phyloP scores from a whole-genome alignment of 92 coral and sea anemone species.

The Phenganax subtilis region DNA sequence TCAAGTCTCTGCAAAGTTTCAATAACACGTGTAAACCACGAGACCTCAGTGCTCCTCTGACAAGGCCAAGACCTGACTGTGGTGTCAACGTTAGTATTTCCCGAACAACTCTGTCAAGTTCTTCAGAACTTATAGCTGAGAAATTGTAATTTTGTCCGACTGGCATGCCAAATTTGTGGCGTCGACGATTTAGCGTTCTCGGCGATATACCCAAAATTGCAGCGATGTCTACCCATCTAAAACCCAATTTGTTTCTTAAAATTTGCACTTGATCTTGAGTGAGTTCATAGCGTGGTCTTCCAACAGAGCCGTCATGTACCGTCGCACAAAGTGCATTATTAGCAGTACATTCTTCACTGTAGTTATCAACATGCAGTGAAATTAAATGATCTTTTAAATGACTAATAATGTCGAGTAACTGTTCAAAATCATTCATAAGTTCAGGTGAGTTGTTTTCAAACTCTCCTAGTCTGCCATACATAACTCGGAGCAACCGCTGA shows the following conservation, averaged over 20 bases:
- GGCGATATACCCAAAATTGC: neutral
- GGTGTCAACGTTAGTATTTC: slow-evolving; percentile 15
- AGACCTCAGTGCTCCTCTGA: slow-evolving; percentile 20
- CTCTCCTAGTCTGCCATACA: slow-evolving; percentile 20
- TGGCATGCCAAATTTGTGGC: neutral
- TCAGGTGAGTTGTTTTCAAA: neutral
- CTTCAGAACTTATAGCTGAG: neutral
- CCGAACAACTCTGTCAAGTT: slow-evolving; percentile 3
- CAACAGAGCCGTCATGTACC: neutral
- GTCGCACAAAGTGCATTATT: neutral
- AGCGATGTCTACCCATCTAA: slow-evolving; percentile 17
- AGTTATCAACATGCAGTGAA: slow-evolving; percentile 2
- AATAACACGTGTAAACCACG: slow-evolving; percentile 9
- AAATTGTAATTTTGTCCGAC: slow-evolving; percentile 1
- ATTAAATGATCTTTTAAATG: neutral
- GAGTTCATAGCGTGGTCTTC: slow-evolving; percentile 12
- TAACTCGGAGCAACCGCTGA: slow-evolving; percentile 21
- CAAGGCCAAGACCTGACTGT: slow-evolving; percentile 18
- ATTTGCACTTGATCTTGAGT: slow-evolving; percentile 5
- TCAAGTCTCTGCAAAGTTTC: slow-evolving; percentile 24
- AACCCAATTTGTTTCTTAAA: neutral
- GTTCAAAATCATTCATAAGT: slow-evolving; percentile 15
- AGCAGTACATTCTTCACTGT: neutral
- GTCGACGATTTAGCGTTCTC: neutral
- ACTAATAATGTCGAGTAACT: neutral